phyloP scores from a whole-genome alignment of 2,888 invertebrate species.

The Ceramica pisi region DNA sequence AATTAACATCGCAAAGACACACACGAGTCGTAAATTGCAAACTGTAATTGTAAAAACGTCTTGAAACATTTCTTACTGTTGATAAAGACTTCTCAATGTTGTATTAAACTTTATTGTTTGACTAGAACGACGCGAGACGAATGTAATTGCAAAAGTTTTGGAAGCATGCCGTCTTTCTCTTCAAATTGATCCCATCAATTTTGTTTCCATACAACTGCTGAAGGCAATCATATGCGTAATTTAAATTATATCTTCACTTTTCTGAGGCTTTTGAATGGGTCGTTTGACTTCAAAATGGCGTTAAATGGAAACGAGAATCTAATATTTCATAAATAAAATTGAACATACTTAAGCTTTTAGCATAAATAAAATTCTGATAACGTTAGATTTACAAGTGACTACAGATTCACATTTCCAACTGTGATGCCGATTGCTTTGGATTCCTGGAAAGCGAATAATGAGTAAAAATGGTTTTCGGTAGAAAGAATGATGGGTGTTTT shows the following conservation, averaged over 20 bases:
- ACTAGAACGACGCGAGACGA: constrained; percentile 42
- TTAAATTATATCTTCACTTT: constrained; percentile 37
- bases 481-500: not conserved
- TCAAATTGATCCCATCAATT: constrained; percentile 61
- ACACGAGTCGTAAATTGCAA: constrained; percentile 43
- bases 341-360: not conserved
- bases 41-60: constrained; percentile 26
- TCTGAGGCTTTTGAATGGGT: constrained; percentile 18
- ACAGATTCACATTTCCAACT: not conserved
- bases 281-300: constrained; percentile 31
- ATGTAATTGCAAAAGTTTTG: constrained; percentile 63
- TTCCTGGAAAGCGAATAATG: constrained; percentile 1
- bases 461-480: not conserved
- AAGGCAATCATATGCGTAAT: constrained; percentile 47
- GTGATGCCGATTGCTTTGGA: not conserved
- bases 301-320: constrained; percentile 15
- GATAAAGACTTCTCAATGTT: constrained; percentile 41
- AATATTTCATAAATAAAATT: constrained; percentile 7
- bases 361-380: not conserved
- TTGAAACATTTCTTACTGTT: constrained; percentile 17
- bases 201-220: constrained; percentile 41
- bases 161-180: constrained; percentile 47
- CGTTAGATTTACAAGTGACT: not conserved
- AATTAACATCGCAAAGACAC: constrained; percentile 54
- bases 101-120: constrained; percentile 58